Percentiles rank a stretch among this genome's conserved stretches.
Evolutionary conservation across 2,113 vertebrate species (phyloP).

Genomic region (Anoplopoma fimbria): DNA sequence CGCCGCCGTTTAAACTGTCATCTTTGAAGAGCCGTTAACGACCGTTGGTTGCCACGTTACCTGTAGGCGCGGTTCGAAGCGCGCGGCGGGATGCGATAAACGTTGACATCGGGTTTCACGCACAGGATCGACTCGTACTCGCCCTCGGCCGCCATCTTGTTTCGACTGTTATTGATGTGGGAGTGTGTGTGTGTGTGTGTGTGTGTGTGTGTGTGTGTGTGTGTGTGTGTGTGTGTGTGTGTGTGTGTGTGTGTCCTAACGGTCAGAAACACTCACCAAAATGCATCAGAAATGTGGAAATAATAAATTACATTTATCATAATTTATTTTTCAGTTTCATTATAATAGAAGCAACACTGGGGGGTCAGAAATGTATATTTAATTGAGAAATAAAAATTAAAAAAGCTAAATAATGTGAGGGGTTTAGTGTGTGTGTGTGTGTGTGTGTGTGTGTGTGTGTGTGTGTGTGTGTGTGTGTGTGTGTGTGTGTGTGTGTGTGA

Average conservation of each 20-base stretch:
- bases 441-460: no score
- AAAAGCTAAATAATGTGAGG: no score
- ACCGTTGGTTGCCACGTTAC: conserved; percentile 63
- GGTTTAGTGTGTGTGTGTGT: no score
- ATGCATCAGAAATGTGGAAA: neutral
- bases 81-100: conserved; percentile 94
- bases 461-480: neutral
- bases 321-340: neutral
- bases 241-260: no score
- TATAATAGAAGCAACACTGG: neutral
- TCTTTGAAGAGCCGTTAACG: neutral
- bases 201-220: neutral
- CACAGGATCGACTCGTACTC: conserved; percentile 95
- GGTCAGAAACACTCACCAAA: no score
- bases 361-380: neutral
- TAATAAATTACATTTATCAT: neutral
- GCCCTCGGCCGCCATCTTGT: conserved; percentile 89
- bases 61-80: conserved; percentile 95
- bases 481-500: no score
- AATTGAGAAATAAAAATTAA: no score
- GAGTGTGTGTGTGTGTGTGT: conserved; percentile 28
- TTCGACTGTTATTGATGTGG: conserved; percentile 64
- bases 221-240: neutral
- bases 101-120: conserved; percentile 94
- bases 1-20: neutral